Conservation (phyloP, 2,113 vertebrate genomes). For the Campylomormyrus tamandua region DNA sequence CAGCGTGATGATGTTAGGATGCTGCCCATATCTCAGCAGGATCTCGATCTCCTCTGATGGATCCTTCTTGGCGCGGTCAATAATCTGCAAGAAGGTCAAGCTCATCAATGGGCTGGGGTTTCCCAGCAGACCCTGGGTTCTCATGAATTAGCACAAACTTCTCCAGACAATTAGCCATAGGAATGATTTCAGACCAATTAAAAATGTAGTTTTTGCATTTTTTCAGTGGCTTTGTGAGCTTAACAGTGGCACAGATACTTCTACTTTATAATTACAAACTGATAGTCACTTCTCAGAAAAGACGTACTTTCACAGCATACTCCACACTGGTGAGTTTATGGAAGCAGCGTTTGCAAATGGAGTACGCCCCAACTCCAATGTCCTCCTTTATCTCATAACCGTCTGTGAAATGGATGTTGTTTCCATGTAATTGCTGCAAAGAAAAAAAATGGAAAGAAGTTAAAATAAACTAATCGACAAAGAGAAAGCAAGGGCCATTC, state of each 20-base stretch:
- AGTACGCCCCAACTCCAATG: conserved; percentile 73
- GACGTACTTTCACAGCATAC: conserved; percentile 85
- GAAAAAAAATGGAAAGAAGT: neutral
- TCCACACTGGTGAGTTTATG: conserved; percentile 84
- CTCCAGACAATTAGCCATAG: neutral
- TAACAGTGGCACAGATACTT: neutral
- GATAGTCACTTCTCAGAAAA: neutral
- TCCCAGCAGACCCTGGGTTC: neutral
- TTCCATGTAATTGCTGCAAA: conserved; percentile 78
- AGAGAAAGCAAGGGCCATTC: neutral
- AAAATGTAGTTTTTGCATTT: neutral
- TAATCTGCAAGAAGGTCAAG: conserved; percentile 65
- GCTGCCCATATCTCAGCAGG: conserved; percentile 85
- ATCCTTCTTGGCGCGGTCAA: conserved; percentile 80
- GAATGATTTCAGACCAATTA: neutral
- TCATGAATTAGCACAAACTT: neutral
- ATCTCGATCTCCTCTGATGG: conserved; percentile 94
- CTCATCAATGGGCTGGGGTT: conserved; percentile 4
- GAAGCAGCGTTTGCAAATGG: conserved; percentile 77
- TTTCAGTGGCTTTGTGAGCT: neutral
- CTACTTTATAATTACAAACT: neutral
- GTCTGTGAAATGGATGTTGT: conserved; percentile 79
- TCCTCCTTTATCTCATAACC: conserved; percentile 90
- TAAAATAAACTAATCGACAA: neutral
- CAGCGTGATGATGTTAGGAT: conserved; percentile 86